Percentiles rank a stretch among this genome's conserved stretches.
Evolutionary conservation across 2,797 vertebrate genomes (phyloP).

Genomic region (Heteromormyrus szaboi): DNA sequence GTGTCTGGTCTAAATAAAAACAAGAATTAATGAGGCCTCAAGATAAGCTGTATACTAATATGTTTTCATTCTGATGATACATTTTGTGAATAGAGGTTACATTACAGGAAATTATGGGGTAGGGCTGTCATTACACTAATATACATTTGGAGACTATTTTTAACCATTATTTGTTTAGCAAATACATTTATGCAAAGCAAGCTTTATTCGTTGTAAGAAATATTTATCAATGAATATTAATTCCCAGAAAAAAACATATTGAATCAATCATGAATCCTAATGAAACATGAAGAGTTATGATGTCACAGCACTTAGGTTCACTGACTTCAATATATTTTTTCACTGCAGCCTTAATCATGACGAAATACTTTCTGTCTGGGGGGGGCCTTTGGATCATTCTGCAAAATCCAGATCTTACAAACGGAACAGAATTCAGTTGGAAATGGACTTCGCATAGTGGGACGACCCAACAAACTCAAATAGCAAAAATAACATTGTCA

Average conservation of each 20-base stretch:
- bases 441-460: conserved; percentile 23
- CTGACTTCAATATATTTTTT: neutral
- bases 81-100: neutral
- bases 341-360: conserved; percentile 8
- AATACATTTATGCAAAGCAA: neutral
- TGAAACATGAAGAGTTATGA: neutral
- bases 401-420: neutral
- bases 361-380: neutral
- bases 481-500: neutral
- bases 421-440: conserved; percentile 13
- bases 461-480: neutral
- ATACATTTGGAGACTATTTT: neutral
- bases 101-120: neutral
- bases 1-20: neutral
- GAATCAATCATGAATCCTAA: neutral
- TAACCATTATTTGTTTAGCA: neutral
- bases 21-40: neutral
- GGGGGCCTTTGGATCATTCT: neutral
- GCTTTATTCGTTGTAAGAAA: neutral
- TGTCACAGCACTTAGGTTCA: neutral
- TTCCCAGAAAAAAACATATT: neutral
- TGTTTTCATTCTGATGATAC: neutral
- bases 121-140: neutral
- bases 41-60: neutral
- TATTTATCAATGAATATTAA: neutral